Evolutionary conservation across 2,113 vertebrate species (phyloP), one percentile per base, ranked within the genome.

Genomic region (Brienomyrus brachyistius): DNA sequence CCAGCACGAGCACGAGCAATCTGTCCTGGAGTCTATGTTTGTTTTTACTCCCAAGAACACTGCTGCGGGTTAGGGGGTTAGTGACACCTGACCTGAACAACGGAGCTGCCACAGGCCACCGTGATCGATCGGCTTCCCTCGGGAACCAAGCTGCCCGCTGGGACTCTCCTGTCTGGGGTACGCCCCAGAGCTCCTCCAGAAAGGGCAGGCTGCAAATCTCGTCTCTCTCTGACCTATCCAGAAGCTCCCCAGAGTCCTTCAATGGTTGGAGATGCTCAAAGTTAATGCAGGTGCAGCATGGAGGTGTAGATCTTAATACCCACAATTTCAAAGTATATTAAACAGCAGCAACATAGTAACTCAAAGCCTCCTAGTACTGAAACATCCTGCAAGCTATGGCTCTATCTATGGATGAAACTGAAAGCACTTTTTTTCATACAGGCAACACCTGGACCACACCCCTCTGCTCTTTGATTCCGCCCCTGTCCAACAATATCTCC

Each of bases 21-120:
- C n/a, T 56, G 23, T 50, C 31, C 43, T 4, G 0, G 23, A 13
- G 35, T 45, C 86, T 1, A 31, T 17, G 17, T 23, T n/a, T 70
- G 10, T 35, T 74, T 90, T 45, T 50, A 50, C 70, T n/a, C 86
- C 15, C 87, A 87, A 83, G 52, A 84, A 86, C 70, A 23, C 62
- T 91, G 88, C 87, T 87, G 66, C 82, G 87, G 83, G 88, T 54
- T 90, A 62, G 88, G 91, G n/a, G 21, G 7, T 13, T 23, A 35
- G 85, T 92, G 91, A 91, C 92, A 93, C 90, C 87, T 82, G 86
- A 92, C 92, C 88, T 91, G 91, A 88, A 45, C 91, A 90, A 0
- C 1, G 92, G 91, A 92, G 80, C 89, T 91, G 90, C 86, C 80
- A 88, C 62, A 43, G 27, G 88, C 40, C 6, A 17, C 52, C 48